These are phyloP conservation scores for Eulimnadia texana DNA, from an alignment of 1,140 invertebrate genomes.

Conservation along the genomic window DNA sequence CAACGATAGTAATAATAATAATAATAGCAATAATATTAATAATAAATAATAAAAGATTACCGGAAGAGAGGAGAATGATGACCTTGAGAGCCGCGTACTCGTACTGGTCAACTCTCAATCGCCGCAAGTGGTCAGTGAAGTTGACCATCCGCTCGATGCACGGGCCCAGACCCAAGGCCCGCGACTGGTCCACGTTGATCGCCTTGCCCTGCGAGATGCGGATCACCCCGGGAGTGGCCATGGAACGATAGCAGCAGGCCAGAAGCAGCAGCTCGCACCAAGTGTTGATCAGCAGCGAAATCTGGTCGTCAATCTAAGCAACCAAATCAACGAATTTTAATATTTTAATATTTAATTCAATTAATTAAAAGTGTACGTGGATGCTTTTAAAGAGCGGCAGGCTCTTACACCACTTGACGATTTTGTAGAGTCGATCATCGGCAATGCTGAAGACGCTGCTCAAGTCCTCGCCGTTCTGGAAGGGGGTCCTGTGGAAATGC, in stretches of 20 bases:
- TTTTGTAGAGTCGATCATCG: conserved; percentile 89
- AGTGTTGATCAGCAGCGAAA: conserved; percentile 86
- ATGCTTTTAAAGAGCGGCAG: conserved; percentile 92
- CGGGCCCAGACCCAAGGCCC: conserved; percentile 49
- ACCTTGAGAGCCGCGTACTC: conserved; percentile 94
- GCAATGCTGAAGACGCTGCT: conserved; percentile 83
- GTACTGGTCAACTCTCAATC: conserved; percentile 83
- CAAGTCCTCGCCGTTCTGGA: conserved; percentile 49
- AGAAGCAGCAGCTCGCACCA: conserved; percentile 92
- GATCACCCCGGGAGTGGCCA: conserved; percentile 71
- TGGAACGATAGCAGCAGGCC: conserved; percentile 79
- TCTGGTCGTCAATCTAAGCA: conserved; percentile 84
- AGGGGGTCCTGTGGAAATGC: background rate
- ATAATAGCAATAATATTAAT: background rate
- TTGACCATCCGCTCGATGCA: conserved; percentile 88
- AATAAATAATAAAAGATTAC: conserved; percentile 34
- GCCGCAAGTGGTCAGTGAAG: conserved; percentile 77
- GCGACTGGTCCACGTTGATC: conserved; percentile 57
- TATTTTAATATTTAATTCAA: background rate
- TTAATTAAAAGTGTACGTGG: conserved; percentile 41
- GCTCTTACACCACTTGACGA: conserved; percentile 97
- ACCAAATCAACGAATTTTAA: conserved; percentile 16
- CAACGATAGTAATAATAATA: background rate
- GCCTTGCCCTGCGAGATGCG: conserved; percentile 51
- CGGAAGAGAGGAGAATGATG: conserved; percentile 79